These are phyloP conservation scores for Drosophila recens DNA, from an alignment of 2,888 invertebrate species.

Conservation along the genomic window DNA sequence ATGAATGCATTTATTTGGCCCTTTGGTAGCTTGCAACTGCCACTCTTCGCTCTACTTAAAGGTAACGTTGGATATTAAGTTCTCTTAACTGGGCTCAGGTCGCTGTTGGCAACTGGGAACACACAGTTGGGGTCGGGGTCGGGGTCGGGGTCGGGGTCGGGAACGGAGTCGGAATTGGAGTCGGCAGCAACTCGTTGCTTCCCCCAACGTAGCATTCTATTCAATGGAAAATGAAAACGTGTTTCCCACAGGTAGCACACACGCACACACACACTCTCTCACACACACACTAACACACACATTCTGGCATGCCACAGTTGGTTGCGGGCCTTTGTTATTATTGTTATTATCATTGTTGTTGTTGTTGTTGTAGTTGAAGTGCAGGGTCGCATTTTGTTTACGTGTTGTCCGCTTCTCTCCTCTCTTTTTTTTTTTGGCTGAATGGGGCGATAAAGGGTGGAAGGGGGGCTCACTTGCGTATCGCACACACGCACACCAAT, in stretches of 20 bases:
- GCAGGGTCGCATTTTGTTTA: conserved; percentile 48
- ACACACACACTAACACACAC: neutral
- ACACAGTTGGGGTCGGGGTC: conserved; percentile 5
- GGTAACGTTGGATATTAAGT: conserved; percentile 36
- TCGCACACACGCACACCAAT: conserved; percentile 10
- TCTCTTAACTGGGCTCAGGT: conserved; percentile 7
- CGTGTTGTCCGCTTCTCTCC: conserved; percentile 11
- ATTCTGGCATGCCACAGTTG: conserved; percentile 50
- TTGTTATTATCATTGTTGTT: conserved; percentile 17
- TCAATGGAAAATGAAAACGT: conserved; percentile 60
- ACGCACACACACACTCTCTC: neutral
- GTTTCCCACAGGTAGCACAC: conserved; percentile 72
- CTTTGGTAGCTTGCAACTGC: conserved; percentile 5
- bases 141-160: neutral
- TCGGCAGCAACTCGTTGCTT: neutral
- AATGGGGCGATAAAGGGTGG: neutral
- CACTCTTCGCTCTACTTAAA: conserved; percentile 30
- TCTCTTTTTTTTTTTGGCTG: neutral
- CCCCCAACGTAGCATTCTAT: conserved; percentile 12
- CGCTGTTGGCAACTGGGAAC: neutral
- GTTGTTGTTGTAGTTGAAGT: conserved; percentile 34
- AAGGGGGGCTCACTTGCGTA: conserved; percentile 16
- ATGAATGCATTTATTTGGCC: conserved; percentile 45
- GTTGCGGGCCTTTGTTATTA: conserved; percentile 44
- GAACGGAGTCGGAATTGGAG: neutral